Evolutionary conservation across 1,140 invertebrate genomes (phyloP), one percentile per base, ranked within the genome.

Genomic region (Choristoneura fumiferana): DNA sequence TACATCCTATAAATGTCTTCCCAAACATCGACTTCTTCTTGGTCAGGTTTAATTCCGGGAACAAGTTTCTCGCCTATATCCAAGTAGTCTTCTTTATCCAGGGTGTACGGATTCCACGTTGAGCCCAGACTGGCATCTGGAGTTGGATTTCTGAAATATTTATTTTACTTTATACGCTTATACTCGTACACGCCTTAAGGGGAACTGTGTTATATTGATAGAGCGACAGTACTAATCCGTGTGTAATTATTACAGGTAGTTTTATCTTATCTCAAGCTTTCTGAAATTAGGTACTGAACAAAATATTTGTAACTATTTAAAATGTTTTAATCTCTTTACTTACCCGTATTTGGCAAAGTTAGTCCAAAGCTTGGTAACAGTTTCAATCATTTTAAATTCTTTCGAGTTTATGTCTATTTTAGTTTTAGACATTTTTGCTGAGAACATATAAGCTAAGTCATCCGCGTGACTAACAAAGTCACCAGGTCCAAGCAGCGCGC

Each of bases 131-230:
- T 33, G 15, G 17, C 17, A 39, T 37, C 35, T 1, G 54, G 54
- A 9, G 54, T 56, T 18, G 54, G 54, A 10, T 56, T 39, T n/a
- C 54, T 56, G 52, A 18, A 53, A 53, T 17, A 29, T n/a, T n/a
- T n/a, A n/a, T n/a, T n/a, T n/a, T n/a, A n/a, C n/a, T n/a, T n/a
- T n/a, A n/a, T n/a, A n/a, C n/a, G n/a, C n/a, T n/a, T n/a, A n/a
- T n/a, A n/a, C n/a, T n/a, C n/a, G n/a, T n/a, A n/a, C n/a, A n/a
- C n/a, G n/a, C n/a, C n/a, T n/a, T n/a, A n/a, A n/a, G n/a, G n/a
- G n/a, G n/a, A n/a, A n/a, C n/a, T n/a, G n/a, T n/a, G n/a, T n/a
- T n/a, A n/a, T n/a, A n/a, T n/a, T n/a, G n/a, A n/a, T n/a, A n/a
- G n/a, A n/a, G n/a, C n/a, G n/a, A n/a, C n/a, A n/a, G n/a, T n/a